A percentile compares a stretch with the other conserved stretches of the same genome.
Evolutionary conservation across 2,888 invertebrate species (phyloP).

Genomic region (Erannis defoliaria): DNA sequence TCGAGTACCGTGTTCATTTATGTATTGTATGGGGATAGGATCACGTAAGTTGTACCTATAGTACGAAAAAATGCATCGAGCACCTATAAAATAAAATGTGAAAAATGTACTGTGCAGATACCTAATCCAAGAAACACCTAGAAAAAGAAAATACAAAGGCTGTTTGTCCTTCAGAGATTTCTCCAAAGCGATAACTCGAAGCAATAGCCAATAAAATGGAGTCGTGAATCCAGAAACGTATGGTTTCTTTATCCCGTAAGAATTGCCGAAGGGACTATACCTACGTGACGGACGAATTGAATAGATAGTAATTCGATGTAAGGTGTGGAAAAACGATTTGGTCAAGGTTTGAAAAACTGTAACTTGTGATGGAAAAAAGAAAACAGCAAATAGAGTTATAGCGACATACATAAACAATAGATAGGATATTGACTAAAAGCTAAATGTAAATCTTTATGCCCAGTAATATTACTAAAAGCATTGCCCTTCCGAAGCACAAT

Average conservation of each 20-base stretch:
- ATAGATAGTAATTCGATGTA: background rate
- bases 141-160: background rate
- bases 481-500: no score
- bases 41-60: no score
- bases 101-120: background rate
- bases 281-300: constrained; percentile 7
- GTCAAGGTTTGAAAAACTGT: no score
- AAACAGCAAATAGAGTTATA: no score
- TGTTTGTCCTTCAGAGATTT: background rate
- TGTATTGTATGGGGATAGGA: no score
- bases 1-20: no score
- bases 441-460: no score
- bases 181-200: constrained; percentile 7
- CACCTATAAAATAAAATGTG: no score
- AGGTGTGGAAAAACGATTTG: background rate
- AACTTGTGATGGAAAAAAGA: no score
- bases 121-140: background rate
- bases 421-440: background rate
- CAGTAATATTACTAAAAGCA: no score
- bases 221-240: constrained; percentile 14
- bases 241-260: constrained; percentile 7
- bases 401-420: no score
- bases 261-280: background rate
- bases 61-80: no score
- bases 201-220: constrained; percentile 8